Conservation (phyloP, 2,113 vertebrate species). For the Festucalex cinctus region DNA sequence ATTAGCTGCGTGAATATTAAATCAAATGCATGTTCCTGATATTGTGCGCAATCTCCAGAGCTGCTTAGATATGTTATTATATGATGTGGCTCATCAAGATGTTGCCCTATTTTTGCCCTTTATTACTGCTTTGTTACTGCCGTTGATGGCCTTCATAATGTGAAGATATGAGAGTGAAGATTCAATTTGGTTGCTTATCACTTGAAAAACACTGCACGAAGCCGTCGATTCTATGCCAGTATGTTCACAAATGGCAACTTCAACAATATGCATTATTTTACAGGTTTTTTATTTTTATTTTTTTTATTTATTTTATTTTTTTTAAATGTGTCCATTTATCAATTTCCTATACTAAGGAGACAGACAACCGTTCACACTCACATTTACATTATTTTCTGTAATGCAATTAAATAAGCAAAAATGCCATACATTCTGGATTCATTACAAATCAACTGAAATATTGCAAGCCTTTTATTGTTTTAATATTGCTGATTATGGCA, state of each 20-base stretch:
- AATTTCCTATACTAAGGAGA: no score
- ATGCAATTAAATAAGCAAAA: no score
- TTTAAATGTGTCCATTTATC: no score
- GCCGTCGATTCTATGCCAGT: constrained; percentile 34
- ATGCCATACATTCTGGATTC: no score
- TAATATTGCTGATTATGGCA: no score
- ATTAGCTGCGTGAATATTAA: constrained; percentile 56
- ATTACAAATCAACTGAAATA: no score
- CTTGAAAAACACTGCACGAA: constrained; percentile 46
- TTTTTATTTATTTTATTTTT: no score
- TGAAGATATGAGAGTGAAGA: constrained; percentile 38
- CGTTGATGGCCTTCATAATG: constrained; percentile 45
- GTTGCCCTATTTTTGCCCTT: constrained; percentile 41
- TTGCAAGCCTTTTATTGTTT: no score
- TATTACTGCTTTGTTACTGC: constrained; percentile 39
- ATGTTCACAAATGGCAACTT: constrained; percentile 8
- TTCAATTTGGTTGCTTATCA: constrained; percentile 47
- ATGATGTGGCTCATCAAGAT: constrained; percentile 51
- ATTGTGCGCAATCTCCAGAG: no score
- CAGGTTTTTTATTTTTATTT: no score
- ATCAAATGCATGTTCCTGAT: constrained; percentile 53
- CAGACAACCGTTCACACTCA: no score
- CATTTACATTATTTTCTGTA: no score
- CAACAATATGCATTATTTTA: not conserved
- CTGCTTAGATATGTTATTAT: constrained; percentile 19